Conservation (phyloP, 2,113 vertebrate genomes). For the Athene cunicularia region DNA sequence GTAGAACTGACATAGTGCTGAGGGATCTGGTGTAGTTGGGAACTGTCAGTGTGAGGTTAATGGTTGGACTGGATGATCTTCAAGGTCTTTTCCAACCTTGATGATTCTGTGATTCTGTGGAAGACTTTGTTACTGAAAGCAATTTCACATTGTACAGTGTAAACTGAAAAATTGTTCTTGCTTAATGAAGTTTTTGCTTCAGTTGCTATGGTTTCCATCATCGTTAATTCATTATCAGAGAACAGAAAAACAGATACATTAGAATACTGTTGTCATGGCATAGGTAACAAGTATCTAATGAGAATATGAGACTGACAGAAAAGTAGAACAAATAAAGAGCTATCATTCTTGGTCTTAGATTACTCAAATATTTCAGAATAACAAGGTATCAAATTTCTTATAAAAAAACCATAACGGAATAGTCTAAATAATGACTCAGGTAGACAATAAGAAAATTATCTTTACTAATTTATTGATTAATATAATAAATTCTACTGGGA, state of each 20-base stretch:
- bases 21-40: too few species aligned
- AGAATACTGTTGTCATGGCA: slow-evolving; percentile 34
- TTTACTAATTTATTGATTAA: neutral
- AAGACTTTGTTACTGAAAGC: slow-evolving; percentile 25
- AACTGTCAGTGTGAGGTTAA: too few species aligned
- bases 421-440: neutral
- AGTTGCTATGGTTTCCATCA: slow-evolving; percentile 44
- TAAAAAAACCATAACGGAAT: neutral
- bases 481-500: neutral
- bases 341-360: neutral
- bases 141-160: neutral
- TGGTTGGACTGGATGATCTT: too few species aligned
- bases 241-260: slow-evolving; percentile 52
- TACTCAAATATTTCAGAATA: slow-evolving; percentile 20
- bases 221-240: neutral
- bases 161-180: slow-evolving; percentile 38
- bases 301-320: neutral
- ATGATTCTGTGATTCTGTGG: neutral
- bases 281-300: slow-evolving; percentile 13
- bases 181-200: slow-evolving; percentile 49
- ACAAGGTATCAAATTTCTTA: slow-evolving; percentile 4
- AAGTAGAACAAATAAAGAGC: slow-evolving; percentile 18
- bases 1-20: too few species aligned
- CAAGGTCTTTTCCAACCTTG: too few species aligned
- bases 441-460: neutral